Percentiles rank a stretch among this genome's conserved stretches.
These are phyloP conservation scores for Pocillopora grandis DNA, from an alignment of 92 coral and sea anemone genomes.

Conservation along the genomic window DNA sequence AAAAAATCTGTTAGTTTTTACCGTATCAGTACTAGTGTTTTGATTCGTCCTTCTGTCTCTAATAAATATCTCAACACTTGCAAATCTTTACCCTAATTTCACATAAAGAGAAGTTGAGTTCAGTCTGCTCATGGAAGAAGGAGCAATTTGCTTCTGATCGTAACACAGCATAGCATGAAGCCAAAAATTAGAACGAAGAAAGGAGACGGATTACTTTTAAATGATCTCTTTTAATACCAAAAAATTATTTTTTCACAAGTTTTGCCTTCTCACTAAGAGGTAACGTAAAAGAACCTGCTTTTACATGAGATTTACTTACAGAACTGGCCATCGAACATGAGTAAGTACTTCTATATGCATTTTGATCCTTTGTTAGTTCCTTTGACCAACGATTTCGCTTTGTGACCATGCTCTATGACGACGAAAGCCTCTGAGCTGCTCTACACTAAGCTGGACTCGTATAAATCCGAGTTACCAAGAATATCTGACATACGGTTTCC, in stretches of 20 bases:
- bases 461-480: conserved; percentile 60
- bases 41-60: too few species aligned
- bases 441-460: conserved; percentile 75
- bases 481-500: conserved; percentile 59
- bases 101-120: too few species aligned
- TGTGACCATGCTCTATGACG: not conserved
- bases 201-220: not conserved
- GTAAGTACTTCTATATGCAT: not conserved
- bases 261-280: conserved; percentile 16
- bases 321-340: not conserved
- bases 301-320: conserved; percentile 17
- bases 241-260: not conserved
- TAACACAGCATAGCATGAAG: too few species aligned
- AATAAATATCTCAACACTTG: too few species aligned
- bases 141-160: too few species aligned
- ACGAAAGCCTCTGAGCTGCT: conserved; percentile 1
- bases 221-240: not conserved
- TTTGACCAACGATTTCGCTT: not conserved
- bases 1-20: too few species aligned
- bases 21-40: too few species aligned
- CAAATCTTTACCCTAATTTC: too few species aligned
- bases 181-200: not conserved
- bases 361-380: not conserved
- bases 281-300: conserved; percentile 44
- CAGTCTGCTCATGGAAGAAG: too few species aligned